Percentiles rank a stretch among this genome's conserved stretches.
phyloP scores from a whole-genome alignment of 2,113 vertebrate species.

The Accipiter virgatus region DNA sequence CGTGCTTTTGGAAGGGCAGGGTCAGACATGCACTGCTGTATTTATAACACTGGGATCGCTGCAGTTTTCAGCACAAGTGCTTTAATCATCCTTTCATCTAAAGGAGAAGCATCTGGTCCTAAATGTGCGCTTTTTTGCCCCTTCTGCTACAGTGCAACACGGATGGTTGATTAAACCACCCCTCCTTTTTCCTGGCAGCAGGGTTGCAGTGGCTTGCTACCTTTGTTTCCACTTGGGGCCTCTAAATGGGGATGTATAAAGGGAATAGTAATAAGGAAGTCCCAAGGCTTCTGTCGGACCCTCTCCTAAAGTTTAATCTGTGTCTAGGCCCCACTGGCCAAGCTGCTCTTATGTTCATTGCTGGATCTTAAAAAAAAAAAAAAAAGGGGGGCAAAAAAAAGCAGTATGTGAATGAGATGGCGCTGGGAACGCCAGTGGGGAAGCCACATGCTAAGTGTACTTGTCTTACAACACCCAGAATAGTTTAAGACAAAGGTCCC shows the following conservation, averaged over 20 bases:
- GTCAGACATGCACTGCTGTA: neutral
- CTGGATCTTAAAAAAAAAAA: neutral
- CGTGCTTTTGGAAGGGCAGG: neutral
- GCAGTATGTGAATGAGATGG: neutral
- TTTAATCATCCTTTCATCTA: conserved; percentile 52
- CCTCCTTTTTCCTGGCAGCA: conserved; percentile 49
- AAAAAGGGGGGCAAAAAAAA: too few relatives aligned
- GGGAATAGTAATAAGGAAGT: conserved; percentile 28
- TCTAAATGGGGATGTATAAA: conserved; percentile 24
- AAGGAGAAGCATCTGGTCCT: conserved; percentile 63
- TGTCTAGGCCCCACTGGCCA: neutral
- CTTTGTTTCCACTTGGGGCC: conserved; percentile 55
- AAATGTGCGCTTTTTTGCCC: conserved; percentile 36
- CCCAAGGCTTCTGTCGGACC: neutral
- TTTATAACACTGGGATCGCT: neutral
- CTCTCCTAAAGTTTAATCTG: neutral
- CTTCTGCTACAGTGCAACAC: conserved; percentile 20
- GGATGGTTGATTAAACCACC: conserved; percentile 45
- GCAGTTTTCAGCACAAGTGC: conserved; percentile 45
- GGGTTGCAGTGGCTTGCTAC: conserved; percentile 33
- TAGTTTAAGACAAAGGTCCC: neutral
- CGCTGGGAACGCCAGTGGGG: neutral
- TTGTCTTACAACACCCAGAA: neutral
- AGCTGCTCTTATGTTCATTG: neutral
- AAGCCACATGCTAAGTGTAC: neutral